A percentile compares a stretch with the other conserved stretches of the same genome.
Evolutionary conservation across 2,113 vertebrate species (phyloP).

Genomic region (Thamnophis sirtalis): DNA sequence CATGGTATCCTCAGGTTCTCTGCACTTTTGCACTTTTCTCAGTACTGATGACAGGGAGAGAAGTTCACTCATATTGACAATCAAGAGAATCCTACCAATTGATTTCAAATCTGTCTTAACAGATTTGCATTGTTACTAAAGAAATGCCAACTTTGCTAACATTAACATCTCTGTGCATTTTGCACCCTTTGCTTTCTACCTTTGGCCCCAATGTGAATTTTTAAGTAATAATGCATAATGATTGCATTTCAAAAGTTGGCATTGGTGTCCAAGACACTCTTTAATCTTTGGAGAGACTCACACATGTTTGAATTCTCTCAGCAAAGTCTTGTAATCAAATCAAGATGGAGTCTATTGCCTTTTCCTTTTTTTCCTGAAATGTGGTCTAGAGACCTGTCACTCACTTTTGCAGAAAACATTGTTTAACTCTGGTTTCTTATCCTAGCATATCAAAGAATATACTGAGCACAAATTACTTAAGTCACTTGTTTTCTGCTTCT

Average conservation of each 20-base stretch:
- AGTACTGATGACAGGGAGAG: no score
- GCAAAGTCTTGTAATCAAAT: neutral
- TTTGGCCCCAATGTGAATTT: neutral
- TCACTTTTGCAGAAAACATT: neutral
- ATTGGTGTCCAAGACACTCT: neutral
- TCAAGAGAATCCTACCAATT: neutral
- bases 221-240: neutral
- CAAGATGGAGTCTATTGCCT: neutral
- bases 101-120: no score
- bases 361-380: neutral
- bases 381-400: neutral
- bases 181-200: neutral
- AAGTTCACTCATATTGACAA: neutral
- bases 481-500: neutral
- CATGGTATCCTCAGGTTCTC: neutral
- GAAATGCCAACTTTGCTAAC: neutral
- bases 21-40: neutral
- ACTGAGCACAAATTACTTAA: neutral
- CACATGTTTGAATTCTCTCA: neutral
- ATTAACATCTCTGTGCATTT: neutral
- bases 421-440: neutral
- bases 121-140: neutral
- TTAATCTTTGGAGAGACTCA: neutral
- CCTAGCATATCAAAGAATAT: neutral
- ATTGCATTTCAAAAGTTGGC: neutral